Percentiles rank a stretch among this genome's conserved stretches.
Conservation (phyloP, 2,797 vertebrate genomes). For the Anguilla megastoma region DNA sequence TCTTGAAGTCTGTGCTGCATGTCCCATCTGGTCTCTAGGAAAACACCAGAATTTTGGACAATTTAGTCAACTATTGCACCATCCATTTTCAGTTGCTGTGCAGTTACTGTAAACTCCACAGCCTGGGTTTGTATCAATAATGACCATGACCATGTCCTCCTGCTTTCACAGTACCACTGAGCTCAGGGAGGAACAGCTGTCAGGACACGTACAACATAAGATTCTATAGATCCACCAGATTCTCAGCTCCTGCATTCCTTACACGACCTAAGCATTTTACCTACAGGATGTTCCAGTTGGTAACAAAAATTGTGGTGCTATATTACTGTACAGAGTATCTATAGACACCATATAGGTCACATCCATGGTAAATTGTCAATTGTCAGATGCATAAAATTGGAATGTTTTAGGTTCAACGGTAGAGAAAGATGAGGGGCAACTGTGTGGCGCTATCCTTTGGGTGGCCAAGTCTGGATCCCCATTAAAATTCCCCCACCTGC, state of each 20-base stretch:
- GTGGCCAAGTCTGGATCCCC: too few relatives aligned
- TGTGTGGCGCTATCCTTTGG: too few relatives aligned
- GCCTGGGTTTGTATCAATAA: background rate
- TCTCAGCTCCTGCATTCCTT: background rate
- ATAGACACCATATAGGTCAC: background rate
- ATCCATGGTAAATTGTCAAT: too few relatives aligned
- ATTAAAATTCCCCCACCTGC: too few relatives aligned
- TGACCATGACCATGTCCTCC: background rate
- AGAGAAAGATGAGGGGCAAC: too few relatives aligned
- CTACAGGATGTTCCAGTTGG: too few relatives aligned
- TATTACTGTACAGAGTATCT: too few relatives aligned
- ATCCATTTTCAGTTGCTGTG: background rate
- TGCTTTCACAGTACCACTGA: background rate
- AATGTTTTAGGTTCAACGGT: too few relatives aligned
- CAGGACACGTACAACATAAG: background rate
- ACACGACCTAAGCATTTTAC: background rate
- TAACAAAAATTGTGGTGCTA: too few relatives aligned
- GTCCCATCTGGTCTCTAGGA: conserved; percentile 87
- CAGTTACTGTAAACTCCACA: background rate
- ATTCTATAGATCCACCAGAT: background rate
- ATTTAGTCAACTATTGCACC: background rate
- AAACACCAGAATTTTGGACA: conserved; percentile 9
- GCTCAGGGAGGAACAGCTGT: background rate
- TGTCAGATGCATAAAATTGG: too few relatives aligned
- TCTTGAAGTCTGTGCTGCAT: conserved; percentile 97